Conservation (phyloP, 2,888 invertebrate species). For the Drosophila greeni region DNA sequence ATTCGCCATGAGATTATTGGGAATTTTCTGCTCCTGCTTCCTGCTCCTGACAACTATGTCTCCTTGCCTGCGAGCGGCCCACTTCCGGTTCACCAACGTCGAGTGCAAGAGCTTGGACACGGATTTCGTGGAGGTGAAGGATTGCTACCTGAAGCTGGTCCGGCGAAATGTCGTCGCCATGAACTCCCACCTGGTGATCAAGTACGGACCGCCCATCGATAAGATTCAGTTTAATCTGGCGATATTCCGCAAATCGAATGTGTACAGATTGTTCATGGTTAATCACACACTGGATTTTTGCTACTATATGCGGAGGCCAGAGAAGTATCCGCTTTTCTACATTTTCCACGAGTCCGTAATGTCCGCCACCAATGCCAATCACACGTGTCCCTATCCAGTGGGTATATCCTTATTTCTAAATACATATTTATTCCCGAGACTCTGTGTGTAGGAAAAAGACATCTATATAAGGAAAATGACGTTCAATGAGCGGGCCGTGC, state of each 20-base stretch:
- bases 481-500: slow-evolving; percentile 11
- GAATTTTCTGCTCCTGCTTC: not conserved
- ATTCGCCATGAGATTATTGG: slow-evolving; percentile 15
- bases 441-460: slow-evolving; percentile 11
- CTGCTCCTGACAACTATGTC: not conserved
- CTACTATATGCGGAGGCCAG: slow-evolving; percentile 19
- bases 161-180: slow-evolving; percentile 15
- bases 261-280: slow-evolving; percentile 21
- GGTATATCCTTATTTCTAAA: not conserved
- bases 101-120: slow-evolving; percentile 27
- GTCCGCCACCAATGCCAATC: slow-evolving; percentile 26
- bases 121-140: slow-evolving; percentile 16
- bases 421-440: not conserved
- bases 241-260: slow-evolving; percentile 36
- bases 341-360: slow-evolving; percentile 17
- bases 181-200: slow-evolving; percentile 11
- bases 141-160: slow-evolving; percentile 25
- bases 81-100: slow-evolving; percentile 32
- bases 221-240: slow-evolving; percentile 32
- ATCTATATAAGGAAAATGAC: slow-evolving; percentile 15
- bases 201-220: slow-evolving; percentile 12
- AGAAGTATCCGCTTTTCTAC: slow-evolving; percentile 27
- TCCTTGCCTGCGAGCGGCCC: not conserved
- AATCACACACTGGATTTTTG: slow-evolving; percentile 39
- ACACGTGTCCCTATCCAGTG: slow-evolving; percentile 37